phyloP scores from a whole-genome alignment of 1,140 invertebrate genomes.

The Nebria ingens region DNA sequence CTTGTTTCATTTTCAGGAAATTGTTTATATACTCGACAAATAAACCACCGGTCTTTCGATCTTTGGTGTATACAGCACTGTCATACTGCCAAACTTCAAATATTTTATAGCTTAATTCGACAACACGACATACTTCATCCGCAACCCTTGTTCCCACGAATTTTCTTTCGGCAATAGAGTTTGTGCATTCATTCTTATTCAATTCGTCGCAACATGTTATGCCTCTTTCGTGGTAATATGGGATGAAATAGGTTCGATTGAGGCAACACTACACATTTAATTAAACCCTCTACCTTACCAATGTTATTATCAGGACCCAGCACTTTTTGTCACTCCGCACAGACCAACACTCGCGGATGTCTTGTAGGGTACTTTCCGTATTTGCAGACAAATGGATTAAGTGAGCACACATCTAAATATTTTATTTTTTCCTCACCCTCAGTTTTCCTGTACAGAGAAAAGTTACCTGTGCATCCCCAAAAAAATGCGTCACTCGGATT shows the following conservation, averaged over 20 bases:
- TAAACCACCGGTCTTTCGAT: conserved; percentile 19
- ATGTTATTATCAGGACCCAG: conserved; percentile 10
- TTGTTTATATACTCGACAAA: conserved; percentile 27
- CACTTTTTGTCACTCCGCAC: conserved; percentile 9
- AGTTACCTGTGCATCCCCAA: neutral
- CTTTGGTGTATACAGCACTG: conserved; percentile 15
- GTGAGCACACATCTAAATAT: conserved; percentile 31
- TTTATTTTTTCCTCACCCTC: conserved; percentile 26
- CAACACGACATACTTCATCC: conserved; percentile 30
- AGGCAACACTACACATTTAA: conserved; percentile 27
- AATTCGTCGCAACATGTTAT: conserved; percentile 20
- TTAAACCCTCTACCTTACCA: conserved; percentile 19
- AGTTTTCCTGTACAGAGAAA: neutral
- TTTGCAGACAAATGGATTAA: conserved; percentile 30
- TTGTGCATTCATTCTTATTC: conserved; percentile 16
- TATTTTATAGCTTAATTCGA: conserved; percentile 30
- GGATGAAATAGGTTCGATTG: conserved; percentile 27
- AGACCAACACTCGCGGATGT: conserved; percentile 24
- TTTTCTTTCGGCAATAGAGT: conserved; percentile 24
- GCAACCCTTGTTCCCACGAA: conserved; percentile 32
- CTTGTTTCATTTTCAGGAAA: conserved; percentile 32
- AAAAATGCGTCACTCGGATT: neutral
- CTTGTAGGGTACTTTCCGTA: conserved; percentile 28
- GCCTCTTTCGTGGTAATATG: conserved; percentile 22
- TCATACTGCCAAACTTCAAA: conserved; percentile 33